These are phyloP conservation scores for Myanophis thanlyinensis DNA, from an alignment of 2,113 vertebrate genomes.

Conservation along the genomic window DNA sequence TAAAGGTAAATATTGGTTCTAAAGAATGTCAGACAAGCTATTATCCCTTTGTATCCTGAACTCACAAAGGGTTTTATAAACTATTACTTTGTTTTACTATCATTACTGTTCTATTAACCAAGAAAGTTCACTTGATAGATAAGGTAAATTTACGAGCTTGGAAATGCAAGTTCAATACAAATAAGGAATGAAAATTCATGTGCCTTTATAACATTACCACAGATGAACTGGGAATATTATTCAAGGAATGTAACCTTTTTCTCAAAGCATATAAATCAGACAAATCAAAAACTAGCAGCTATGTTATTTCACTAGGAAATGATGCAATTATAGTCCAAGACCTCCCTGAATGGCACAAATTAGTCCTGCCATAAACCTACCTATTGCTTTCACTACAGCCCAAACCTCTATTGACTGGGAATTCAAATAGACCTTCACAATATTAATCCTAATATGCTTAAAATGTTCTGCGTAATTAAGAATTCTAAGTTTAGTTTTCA, in stretches of 20 bases:
- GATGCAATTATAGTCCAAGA: neutral
- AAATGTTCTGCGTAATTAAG: neutral
- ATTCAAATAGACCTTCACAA: neutral
- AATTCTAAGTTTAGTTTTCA: neutral
- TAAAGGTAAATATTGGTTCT: slow-evolving; percentile 67
- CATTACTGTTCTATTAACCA: slow-evolving; percentile 40
- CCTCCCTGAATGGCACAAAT: neutral
- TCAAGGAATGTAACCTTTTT: neutral
- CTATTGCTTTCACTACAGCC: neutral
- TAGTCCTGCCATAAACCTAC: neutral
- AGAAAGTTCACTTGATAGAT: slow-evolving; percentile 39
- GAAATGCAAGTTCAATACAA: slow-evolving; percentile 17
- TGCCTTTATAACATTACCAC: slow-evolving; percentile 11
- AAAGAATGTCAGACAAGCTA: slow-evolving; percentile 59
- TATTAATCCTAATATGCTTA: neutral
- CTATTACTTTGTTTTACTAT: slow-evolving; percentile 56
- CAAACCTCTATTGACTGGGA: neutral
- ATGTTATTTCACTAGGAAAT: neutral
- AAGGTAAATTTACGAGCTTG: slow-evolving; percentile 21
- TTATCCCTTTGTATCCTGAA: slow-evolving; percentile 46
- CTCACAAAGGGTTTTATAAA: slow-evolving; percentile 49
- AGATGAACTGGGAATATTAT: neutral
- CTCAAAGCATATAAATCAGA: slow-evolving; percentile 3
- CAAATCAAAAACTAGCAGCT: neutral
- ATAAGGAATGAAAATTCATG: slow-evolving; percentile 24